Conservation (phyloP, 2,113 vertebrate species). For the Urocolius indicus region DNA sequence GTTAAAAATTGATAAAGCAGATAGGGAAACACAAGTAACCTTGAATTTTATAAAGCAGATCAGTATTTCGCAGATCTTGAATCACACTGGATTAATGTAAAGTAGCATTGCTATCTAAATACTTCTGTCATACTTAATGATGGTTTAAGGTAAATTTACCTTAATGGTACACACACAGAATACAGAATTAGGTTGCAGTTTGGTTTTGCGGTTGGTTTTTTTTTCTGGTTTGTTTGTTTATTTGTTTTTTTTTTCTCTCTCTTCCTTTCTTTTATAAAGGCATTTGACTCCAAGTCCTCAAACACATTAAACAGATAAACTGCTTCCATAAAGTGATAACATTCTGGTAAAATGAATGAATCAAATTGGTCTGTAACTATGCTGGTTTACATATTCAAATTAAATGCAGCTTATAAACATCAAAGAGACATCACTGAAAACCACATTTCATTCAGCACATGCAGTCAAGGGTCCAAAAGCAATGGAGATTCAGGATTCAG, state of each 20-base stretch:
- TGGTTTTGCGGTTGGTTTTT: background rate
- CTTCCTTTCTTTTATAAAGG: background rate
- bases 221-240: background rate
- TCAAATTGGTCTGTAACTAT: background rate
- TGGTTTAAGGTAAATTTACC: background rate
- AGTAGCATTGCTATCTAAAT: background rate
- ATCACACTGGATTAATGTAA: background rate
- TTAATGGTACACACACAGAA: background rate
- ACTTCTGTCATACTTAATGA: background rate
- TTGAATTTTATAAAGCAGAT: background rate
- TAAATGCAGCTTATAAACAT: background rate
- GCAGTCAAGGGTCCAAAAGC: background rate
- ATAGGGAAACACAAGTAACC: constrained; percentile 7
- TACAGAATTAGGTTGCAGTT: background rate
- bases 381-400: background rate
- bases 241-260: background rate
- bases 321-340: background rate
- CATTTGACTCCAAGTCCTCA: background rate
- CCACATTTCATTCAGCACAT: accelerated
- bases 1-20: constrained; percentile 34
- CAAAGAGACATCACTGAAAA: background rate
- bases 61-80: background rate
- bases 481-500: background rate
- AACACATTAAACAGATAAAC: background rate
- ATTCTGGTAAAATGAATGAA: background rate